Percentiles rank a stretch among this genome's conserved stretches.
phyloP scores from a whole-genome alignment of 2,888 invertebrate species.

The Aspidiotus destructor region DNA sequence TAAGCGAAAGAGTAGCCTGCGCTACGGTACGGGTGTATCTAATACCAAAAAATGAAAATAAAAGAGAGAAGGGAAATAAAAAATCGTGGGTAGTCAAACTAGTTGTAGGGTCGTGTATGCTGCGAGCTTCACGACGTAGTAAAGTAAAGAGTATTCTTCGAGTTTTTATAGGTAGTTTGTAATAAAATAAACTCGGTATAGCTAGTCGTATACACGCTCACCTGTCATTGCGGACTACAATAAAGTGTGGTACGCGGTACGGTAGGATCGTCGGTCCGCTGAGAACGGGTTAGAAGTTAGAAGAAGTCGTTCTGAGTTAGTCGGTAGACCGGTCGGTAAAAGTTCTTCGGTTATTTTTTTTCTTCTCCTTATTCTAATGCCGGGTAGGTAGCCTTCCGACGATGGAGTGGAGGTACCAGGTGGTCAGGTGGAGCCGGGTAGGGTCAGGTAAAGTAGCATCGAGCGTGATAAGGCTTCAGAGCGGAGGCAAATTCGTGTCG shows the following conservation, averaged over 20 bases:
- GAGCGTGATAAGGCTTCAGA: constrained; percentile 22
- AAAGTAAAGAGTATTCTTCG: neutral
- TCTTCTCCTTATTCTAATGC: constrained; percentile 9
- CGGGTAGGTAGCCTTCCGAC: constrained; percentile 29
- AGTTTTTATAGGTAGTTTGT: neutral
- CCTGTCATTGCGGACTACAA: neutral
- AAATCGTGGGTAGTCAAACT: constrained; percentile 25
- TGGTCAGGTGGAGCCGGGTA: constrained; percentile 16
- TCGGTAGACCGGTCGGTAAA: constrained; percentile 31
- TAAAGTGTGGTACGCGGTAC: neutral
- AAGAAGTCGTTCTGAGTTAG: constrained; percentile 22
- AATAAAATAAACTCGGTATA: constrained; percentile 1
- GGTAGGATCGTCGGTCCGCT: neutral
- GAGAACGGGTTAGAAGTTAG: constrained; percentile 23
- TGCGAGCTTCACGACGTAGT: constrained; percentile 9
- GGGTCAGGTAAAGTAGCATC: constrained; percentile 31
- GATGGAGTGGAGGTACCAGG: constrained; percentile 15
- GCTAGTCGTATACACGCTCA: neutral
- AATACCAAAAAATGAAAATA: constrained; percentile 6
- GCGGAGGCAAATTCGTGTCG: neutral
- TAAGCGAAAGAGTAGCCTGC: constrained; percentile 7
- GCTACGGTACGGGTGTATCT: too few species aligned
- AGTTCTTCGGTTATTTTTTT: constrained; percentile 10
- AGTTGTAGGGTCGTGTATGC: constrained; percentile 13
- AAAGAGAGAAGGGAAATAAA: constrained; percentile 3